phyloP scores from a whole-genome alignment of 2,888 invertebrate genomes.

The Gymnocheta viridis region DNA sequence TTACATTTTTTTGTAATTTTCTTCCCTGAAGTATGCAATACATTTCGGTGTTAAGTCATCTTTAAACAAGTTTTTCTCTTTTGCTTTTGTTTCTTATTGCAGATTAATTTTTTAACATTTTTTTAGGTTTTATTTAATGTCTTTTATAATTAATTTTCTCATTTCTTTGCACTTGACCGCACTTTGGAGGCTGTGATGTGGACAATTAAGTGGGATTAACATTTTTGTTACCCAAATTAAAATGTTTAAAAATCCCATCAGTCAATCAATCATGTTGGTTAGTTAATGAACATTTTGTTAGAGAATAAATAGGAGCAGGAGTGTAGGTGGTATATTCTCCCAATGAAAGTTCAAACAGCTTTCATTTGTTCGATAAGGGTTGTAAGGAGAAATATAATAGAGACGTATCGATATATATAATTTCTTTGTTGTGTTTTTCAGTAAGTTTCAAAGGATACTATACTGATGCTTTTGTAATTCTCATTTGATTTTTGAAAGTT shows the following conservation, averaged over 20 bases:
- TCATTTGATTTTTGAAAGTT: too few species aligned
- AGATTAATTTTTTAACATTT: not conserved
- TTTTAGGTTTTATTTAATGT: slow-evolving; percentile 30
- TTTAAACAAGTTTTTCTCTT: not conserved
- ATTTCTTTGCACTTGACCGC: slow-evolving; percentile 28
- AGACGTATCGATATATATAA: too few species aligned
- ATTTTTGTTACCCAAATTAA: slow-evolving; percentile 5
- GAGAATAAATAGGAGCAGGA: not conserved
- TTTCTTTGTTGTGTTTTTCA: too few species aligned
- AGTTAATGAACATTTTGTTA: not conserved
- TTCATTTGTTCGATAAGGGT: too few species aligned
- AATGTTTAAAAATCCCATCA: slow-evolving; percentile 1
- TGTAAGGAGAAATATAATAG: too few species aligned
- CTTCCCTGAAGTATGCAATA: slow-evolving; percentile 8
- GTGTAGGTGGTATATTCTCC: not conserved
- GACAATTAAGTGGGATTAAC: not conserved
- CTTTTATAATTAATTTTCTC: slow-evolving; percentile 50
- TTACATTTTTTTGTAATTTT: not conserved
- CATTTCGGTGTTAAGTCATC: not conserved
- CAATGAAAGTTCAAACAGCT: too few species aligned
- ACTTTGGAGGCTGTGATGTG: not conserved
- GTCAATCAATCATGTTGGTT: slow-evolving; percentile 1
- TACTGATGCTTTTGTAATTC: too few species aligned
- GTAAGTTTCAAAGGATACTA: too few species aligned
- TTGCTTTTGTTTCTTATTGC: not conserved